Evolutionary conservation across 2,113 vertebrate genomes (phyloP), one percentile per base, ranked within the genome.

Genomic region (Carollia perspicillata): DNA sequence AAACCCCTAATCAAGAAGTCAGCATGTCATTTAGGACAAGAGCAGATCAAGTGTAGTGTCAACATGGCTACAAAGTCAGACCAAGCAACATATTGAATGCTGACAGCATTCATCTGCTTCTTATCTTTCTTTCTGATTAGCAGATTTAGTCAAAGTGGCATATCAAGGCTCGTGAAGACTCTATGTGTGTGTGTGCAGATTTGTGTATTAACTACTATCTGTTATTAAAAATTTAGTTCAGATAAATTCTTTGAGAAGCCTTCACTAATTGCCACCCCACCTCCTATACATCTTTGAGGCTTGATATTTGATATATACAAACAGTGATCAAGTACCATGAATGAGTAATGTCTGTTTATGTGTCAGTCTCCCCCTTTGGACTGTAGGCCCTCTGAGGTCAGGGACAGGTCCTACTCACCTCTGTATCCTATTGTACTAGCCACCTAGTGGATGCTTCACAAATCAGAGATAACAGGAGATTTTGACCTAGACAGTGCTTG

Each of bases 1-100:
- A 97, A 97, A 95, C 95, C 97, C n/a, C 89, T 96, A 97, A 96
- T 97, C 88, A 74, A 94, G 91, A 93, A 96, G 90, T 86, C 96
- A 94, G 93, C 69, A 0, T 20, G 93, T 72, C 7, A 10, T 69
- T 79, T 3, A 85, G 90, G 90, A 97, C 88, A 94, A 92, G 81
- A 49, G 53, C n/a, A 72, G 66, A 97, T 53, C 55, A 94, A 77
- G 47, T 26, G 2, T 58, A 79, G 66, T 84, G 77, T 92, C 53
- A 86, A 58, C 42, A 13, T 37, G 72, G 63, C 40, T 63, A n/a
- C 90, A 95, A 93, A 95, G 84, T 95, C 88, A 95, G 90, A 77
- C n/a, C 55, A 55, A 87, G 85, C 3, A 12, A 90, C 83, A 93
- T 4, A n/a, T 0, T 71, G 88, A 85, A 30, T 17, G 51, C 84